phyloP scores from a whole-genome alignment of 2,888 invertebrate species.

The Xiphydria camelus region DNA sequence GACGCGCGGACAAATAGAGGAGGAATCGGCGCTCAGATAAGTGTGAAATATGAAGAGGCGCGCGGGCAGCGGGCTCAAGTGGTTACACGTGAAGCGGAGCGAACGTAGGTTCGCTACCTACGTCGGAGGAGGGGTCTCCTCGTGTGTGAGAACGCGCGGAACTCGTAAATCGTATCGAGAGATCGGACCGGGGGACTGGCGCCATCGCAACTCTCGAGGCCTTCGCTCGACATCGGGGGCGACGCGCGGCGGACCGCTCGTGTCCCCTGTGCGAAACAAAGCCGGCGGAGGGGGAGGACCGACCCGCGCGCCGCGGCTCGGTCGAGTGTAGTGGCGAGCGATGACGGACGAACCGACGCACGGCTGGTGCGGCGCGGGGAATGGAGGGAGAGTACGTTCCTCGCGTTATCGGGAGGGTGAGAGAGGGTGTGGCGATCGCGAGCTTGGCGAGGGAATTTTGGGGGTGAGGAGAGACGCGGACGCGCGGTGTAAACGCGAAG shows the following conservation, averaged over 20 bases:
- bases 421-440: too few relatives aligned
- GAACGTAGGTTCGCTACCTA: slow-evolving; percentile 20
- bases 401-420: too few relatives aligned
- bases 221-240: background rate
- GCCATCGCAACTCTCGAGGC: slow-evolving; percentile 17
- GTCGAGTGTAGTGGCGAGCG: too few relatives aligned
- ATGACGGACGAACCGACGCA: too few relatives aligned
- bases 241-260: too few relatives aligned
- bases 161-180: slow-evolving; percentile 29
- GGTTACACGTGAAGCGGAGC: slow-evolving; percentile 29
- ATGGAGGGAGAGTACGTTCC: too few relatives aligned
- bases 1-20: background rate
- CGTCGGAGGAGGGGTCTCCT: slow-evolving; percentile 24
- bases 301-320: too few relatives aligned
- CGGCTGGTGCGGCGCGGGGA: too few relatives aligned
- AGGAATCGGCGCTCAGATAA: slow-evolving; percentile 15
- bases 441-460: too few relatives aligned
- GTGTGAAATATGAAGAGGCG: slow-evolving; percentile 32
- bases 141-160: slow-evolving; percentile 17
- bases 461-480: too few relatives aligned
- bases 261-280: background rate
- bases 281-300: background rate
- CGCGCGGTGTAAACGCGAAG: too few relatives aligned
- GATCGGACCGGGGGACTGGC: slow-evolving; percentile 22
- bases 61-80: slow-evolving; percentile 32